These are phyloP conservation scores for Cyclophora punctaria DNA, from an alignment of 2,888 invertebrate species.

Conservation along the genomic window DNA sequence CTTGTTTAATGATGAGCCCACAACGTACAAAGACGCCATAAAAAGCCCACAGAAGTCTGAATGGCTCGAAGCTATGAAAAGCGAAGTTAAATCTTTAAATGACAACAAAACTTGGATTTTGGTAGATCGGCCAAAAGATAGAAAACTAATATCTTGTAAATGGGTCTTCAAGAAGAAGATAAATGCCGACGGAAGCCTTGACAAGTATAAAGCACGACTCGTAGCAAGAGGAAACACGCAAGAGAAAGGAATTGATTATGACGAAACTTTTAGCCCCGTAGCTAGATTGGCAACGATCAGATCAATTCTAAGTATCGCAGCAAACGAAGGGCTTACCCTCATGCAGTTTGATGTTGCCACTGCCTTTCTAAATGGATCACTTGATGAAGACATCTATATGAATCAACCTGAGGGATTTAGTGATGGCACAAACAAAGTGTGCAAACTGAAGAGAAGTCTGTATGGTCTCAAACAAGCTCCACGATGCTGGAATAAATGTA, in stretches of 20 bases:
- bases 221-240: constrained; percentile 1
- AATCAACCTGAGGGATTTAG: constrained; percentile 7
- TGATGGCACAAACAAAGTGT: constrained; percentile 7
- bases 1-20: background rate
- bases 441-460: constrained; percentile 9
- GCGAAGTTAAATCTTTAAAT: background rate
- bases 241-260: constrained; percentile 1
- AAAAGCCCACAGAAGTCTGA: background rate
- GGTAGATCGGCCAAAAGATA: background rate
- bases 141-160: background rate
- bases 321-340: constrained; percentile 4
- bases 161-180: background rate
- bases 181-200: background rate
- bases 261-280: constrained; percentile 6
- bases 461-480: constrained; percentile 13
- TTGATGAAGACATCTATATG: constrained; percentile 8
- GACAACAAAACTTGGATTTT: background rate
- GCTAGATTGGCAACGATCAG: constrained; percentile 8
- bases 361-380: constrained; percentile 8
- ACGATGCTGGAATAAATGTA: constrained; percentile 5
- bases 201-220: background rate
- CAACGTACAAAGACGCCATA: background rate
- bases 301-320: constrained; percentile 6
- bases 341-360: constrained; percentile 9
- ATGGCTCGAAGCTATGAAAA: background rate